Evolutionary conservation across 1,140 invertebrate species (phyloP), one percentile per base, ranked within the genome.

Genomic region (Pomacea maculata): DNA sequence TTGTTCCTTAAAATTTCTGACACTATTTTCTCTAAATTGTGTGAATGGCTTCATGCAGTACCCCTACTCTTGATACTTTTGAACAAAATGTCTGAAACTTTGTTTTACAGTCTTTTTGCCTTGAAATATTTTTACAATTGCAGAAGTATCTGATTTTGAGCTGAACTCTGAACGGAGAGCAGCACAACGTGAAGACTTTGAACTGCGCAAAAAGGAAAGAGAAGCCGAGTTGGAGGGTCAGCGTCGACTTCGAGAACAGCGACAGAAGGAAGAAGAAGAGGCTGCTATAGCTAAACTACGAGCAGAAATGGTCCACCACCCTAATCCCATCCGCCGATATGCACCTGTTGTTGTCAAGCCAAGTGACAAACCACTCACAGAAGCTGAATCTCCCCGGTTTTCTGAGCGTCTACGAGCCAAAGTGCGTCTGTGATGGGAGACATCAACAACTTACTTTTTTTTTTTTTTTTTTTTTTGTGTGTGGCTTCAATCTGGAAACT

Each of bases 131-230:
- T 63, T 57, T 15, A 17, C 1, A 63, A 61, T 86, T 84, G 15
- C 85, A 86, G 91, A 91, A 65, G 87, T 92, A 8, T 84, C 86
- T 55, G 89, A 91, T 17, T 90, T 93, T 83, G 83, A 89, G 19
- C 88, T 94, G 19, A 90, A 91, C 82, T 93, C 93, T 8, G 93
- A 93, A 55, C 81, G 86, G 19, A 83, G 93, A 65, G 90, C 91
- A 14, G 83, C 87, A 71, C 88, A 92, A 68, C 84, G 93, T 54
- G 88, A 91, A 74, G 87, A 91, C 34, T 93, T 90, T 87, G 92
- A 93, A 19, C 82, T 86, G 79, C 81, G 86, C 45, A 91, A 90
- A 80, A 92, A 92, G 80, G 90, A 92, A 63, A 85, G 89, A 76
- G 88, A 92, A 81, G 85, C 89, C 9, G 90, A 93, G 73, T 34